Base-by-base conservation (phyloP, 2,888 invertebrate genomes). In the Hyppa rectilinea region DNA sequence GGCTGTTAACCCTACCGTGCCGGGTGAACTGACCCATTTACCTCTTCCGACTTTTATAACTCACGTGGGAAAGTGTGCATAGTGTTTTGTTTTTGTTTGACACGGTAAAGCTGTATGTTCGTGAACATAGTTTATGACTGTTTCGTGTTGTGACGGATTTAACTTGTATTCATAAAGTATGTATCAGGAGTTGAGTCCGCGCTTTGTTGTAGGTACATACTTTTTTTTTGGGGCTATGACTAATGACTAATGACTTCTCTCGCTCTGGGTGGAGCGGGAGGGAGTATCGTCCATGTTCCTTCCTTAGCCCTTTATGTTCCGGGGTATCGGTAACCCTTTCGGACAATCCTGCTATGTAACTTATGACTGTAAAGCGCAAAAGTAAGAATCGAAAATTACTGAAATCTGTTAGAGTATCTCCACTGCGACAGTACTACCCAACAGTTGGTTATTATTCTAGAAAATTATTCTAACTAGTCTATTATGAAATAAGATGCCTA, bases 1-100 rank as follows among this genome's bases (percentile, higher is more conserved):
- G 60, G 76, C 68, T 70, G 68, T 83, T 73, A 83, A 80, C 81
- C 73, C 66, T 55, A 64, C 59, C 52, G 58, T 67, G 55, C 45
- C 55, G 59, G 58, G 72, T 67, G 66, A 29, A 71, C 60, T 71
- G 77, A 82, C 84, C 84, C 50, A 77, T 77, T 77, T 83, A 61
- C 69, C 59, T 74, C 68, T 60, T 67, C 20, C 53, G 58, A 77
- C 64, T 78, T 77, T 74, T 82, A 78, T 73, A 69, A 64, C 64
- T 71, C 52, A 40, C 64, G 59, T 62, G 81, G 69, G 71, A 83
- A 77, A 52, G 60, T 38, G 34, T 64, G 49, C 52, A 63, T 14
- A 26, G 47, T 50, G 60, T 63, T 67, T 68, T 80, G 60, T 73
- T 66, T 58, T 65, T 55, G 55, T 82, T 62, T 62, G 61, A 59